Percentiles rank a stretch among this genome's conserved stretches.
Conservation (phyloP, 2,888 invertebrate species). For the Hypomecis atomaria region DNA sequence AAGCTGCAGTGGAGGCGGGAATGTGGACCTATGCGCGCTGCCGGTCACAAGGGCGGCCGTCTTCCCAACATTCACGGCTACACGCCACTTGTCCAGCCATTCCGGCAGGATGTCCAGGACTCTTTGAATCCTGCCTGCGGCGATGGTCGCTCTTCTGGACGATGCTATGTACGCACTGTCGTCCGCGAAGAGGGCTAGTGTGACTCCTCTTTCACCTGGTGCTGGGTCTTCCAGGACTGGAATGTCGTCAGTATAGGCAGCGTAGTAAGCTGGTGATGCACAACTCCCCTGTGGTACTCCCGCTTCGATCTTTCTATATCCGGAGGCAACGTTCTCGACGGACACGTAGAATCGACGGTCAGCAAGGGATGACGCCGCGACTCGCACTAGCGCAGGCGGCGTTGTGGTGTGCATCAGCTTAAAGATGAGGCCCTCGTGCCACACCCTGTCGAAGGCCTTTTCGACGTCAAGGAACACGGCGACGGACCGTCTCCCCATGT, state of each 20-base stretch:
- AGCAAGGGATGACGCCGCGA: constrained; percentile 39
- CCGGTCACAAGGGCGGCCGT: constrained; percentile 32
- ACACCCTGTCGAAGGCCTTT: constrained; percentile 47
- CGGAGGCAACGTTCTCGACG: constrained; percentile 30
- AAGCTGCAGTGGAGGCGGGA: constrained; percentile 9
- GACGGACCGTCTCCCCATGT: constrained; percentile 30
- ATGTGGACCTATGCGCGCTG: not conserved
- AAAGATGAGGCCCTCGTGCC: constrained; percentile 49
- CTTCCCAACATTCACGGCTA: constrained; percentile 39
- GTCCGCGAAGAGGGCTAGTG: constrained; percentile 22
- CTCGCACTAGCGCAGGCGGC: constrained; percentile 23
- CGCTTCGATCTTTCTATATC: not conserved
- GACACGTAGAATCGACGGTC: constrained; percentile 37
- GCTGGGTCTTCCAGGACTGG: constrained; percentile 17
- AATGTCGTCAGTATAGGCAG: constrained; percentile 40
- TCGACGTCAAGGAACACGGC: constrained; percentile 36
- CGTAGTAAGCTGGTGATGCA: constrained; percentile 38
- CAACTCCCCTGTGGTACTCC: constrained; percentile 16
- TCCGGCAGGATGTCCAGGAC: constrained; percentile 38
- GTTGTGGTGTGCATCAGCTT: constrained; percentile 36
- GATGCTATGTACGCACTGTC: constrained; percentile 17
- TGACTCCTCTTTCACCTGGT: not conserved
- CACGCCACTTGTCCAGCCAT: constrained; percentile 34
- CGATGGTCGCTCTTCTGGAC: not conserved
- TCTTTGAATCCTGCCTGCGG: not conserved